Evolutionary conservation across 2,113 vertebrate species (phyloP).

Genomic region (Megalops atlanticus): DNA sequence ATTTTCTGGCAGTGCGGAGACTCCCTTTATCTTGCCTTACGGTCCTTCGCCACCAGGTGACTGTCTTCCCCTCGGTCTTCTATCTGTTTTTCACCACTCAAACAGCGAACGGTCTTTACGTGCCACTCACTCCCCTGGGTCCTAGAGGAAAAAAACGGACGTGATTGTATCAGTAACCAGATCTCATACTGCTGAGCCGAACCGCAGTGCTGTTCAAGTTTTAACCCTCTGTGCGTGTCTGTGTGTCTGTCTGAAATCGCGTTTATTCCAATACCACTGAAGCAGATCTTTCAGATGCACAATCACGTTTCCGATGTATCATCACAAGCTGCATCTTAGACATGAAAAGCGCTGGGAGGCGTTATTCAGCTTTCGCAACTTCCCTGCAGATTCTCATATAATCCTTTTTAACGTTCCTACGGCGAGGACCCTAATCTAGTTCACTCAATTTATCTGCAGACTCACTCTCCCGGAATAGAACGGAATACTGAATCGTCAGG

Average conservation of each 20-base stretch:
- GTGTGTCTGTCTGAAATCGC: conserved; percentile 14
- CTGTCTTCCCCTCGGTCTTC: conserved; percentile 65
- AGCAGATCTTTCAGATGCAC: background rate
- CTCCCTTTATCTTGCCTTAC: conserved; percentile 60
- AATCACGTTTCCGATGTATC: background rate
- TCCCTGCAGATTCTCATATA: background rate
- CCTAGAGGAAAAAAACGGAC: conserved; percentile 46
- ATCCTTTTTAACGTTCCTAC: background rate
- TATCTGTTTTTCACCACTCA: conserved; percentile 62
- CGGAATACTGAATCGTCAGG: background rate
- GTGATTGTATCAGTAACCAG: conserved; percentile 5
- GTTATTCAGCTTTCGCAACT: background rate
- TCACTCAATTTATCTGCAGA: background rate
- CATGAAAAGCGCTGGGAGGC: background rate
- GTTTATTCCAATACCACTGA: background rate
- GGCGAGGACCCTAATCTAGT: background rate
- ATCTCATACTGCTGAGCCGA: conserved; percentile 6
- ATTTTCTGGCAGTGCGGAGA: conserved; percentile 38
- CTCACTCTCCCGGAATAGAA: conserved; percentile 10
- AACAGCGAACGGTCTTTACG: conserved; percentile 57
- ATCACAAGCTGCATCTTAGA: background rate
- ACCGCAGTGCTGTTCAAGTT: conserved; percentile 46
- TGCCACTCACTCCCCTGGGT: conserved; percentile 52
- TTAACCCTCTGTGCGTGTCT: conserved; percentile 33
- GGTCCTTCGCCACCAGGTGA: conserved; percentile 77